Evolutionary conservation across 2,113 vertebrate genomes (phyloP).

Genomic region (Mirounga angustirostris): DNA sequence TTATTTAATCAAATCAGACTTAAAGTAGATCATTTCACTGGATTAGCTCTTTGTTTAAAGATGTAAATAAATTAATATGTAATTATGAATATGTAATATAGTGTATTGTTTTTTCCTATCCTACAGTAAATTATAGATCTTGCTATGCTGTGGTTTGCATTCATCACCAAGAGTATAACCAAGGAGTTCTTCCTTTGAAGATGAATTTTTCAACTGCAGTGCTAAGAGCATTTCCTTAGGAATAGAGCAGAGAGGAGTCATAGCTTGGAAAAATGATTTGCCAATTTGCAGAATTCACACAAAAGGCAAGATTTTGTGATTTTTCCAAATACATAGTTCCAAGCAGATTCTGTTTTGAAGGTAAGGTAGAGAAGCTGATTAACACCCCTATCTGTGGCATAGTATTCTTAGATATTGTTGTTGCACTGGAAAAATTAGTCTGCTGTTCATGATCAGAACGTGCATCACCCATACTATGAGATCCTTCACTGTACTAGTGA

Average conservation of each 20-base stretch:
- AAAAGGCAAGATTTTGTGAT: neutral
- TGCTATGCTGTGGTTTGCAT: neutral
- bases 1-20: slow-evolving; percentile 13
- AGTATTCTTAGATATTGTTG: neutral
- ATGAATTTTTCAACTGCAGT: neutral
- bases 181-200: neutral
- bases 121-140: neutral
- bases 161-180: neutral
- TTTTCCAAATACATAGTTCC: neutral
- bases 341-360: neutral
- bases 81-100: neutral
- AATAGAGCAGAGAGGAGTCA: neutral
- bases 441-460: neutral
- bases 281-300: neutral
- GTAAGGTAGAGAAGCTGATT: neutral
- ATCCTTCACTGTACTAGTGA: neutral
- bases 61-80: neutral
- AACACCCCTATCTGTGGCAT: neutral
- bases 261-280: neutral
- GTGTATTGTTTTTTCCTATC: neutral
- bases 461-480: too few relatives aligned
- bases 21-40: neutral
- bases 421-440: neutral
- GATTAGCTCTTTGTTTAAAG: neutral
- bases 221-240: neutral